Percentiles rank a stretch among this genome's conserved stretches.
Evolutionary conservation across 1,140 invertebrate genomes (phyloP).

Genomic region (Lasioglossum baleicum): DNA sequence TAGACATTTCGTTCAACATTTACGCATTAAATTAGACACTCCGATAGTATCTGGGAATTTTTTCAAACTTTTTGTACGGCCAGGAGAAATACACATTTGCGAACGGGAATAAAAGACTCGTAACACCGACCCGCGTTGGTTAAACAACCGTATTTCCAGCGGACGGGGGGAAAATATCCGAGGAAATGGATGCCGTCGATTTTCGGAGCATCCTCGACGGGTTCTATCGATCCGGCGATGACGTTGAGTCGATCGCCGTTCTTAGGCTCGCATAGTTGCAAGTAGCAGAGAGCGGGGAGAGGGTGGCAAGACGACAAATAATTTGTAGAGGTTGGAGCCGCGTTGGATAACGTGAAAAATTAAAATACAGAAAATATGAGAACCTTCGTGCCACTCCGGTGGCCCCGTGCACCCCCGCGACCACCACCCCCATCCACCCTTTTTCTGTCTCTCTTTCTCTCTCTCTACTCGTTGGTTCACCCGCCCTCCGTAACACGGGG

Average conservation of each 20-base stretch:
- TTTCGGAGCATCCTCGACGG: conserved; percentile 41
- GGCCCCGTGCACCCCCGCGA: conserved; percentile 31
- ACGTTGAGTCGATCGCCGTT: conserved; percentile 26
- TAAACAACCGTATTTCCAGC: too few relatives aligned
- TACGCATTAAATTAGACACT: too few relatives aligned
- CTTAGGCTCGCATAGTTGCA: background rate
- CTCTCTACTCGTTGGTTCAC: conserved; percentile 61
- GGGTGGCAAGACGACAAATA: conserved; percentile 38
- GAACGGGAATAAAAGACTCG: too few relatives aligned
- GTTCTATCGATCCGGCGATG: conserved; percentile 48
- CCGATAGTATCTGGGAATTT: too few relatives aligned
- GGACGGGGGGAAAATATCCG: too few relatives aligned
- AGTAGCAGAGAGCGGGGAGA: too few relatives aligned
- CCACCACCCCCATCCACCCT: conserved; percentile 7
- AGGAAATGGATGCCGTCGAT: background rate
- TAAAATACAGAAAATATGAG: conserved; percentile 75
- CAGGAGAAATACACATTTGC: too few relatives aligned
- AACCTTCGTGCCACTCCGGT: conserved; percentile 67
- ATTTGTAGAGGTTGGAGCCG: conserved; percentile 43
- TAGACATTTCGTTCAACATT: too few relatives aligned
- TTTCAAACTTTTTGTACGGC: too few relatives aligned
- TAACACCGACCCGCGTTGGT: too few relatives aligned
- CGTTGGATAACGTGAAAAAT: conserved; percentile 63
- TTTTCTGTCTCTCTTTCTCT: conserved; percentile 16
- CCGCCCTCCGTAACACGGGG: conserved; percentile 73